Evolutionary conservation across 2,113 vertebrate genomes (phyloP), one percentile per base, ranked within the genome.

Genomic region (Morphnarchus princeps): DNA sequence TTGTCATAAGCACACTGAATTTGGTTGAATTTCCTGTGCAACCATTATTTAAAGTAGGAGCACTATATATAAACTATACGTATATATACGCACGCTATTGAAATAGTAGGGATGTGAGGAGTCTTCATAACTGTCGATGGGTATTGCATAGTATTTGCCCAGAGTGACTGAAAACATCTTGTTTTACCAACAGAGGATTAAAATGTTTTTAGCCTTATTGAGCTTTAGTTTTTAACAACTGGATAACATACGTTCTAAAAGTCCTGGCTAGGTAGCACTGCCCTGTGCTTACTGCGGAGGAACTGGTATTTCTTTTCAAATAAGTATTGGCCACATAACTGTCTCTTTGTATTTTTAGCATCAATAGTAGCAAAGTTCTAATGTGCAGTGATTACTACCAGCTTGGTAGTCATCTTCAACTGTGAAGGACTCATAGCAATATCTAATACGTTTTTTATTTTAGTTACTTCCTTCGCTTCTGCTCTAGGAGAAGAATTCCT

Each of bases 61-160:
- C 9, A 8, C 13, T 31, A 7, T 1, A 6, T 38, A 9, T 11
- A 28, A 49, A 13, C 8, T 47, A 47, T 22, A 22, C 21, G 18
- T 38, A 0, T 24, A 0, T 24, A 9, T 32, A 31, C 10, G 19
- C 14, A 11, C 24, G 2, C 11, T 4, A 1, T 8, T 24, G 69
- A 34, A 26, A 14, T 3, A 54, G 18, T 1, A 32, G 17, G 62
- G 55, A 16, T 7, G 11, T 7, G 36, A 36, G 84, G 58, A n/a
- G 16, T 7, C n/a, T 72, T 26, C 38, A 20, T 26, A 24, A 18
- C 11, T 4, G 0, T 1, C 8, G 3, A 3, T 11, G 54, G 21
- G 13, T 12, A 4, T 38, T 10, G 50, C 6, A 11, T 31, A 28
- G 36, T 7, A 15, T 79, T 76, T 49, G 49, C 74, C n/a, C 10